Evolutionary conservation across 2,888 invertebrate species (phyloP).

Genomic region (Steinernema hermaphroditum): DNA sequence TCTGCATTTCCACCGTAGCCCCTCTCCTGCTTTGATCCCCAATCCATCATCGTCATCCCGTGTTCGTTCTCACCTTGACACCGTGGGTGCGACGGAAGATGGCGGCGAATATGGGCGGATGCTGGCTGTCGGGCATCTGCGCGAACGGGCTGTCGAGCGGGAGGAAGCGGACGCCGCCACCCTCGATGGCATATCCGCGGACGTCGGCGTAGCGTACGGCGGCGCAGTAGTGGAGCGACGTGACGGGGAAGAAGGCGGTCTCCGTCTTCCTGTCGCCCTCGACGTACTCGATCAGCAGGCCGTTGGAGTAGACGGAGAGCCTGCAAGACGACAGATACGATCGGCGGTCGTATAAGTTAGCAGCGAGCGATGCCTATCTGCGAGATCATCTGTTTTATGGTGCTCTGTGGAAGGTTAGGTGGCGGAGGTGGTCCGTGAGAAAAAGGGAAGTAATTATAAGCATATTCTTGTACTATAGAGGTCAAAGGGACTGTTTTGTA

Average conservation of each 20-base stretch:
- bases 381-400: no score
- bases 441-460: no score
- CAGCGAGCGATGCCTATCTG: no score
- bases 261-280: conserved; percentile 87
- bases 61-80: conserved; percentile 75
- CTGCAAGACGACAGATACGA: conserved; percentile 39
- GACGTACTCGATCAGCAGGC: conserved; percentile 87
- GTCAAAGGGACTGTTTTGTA: no score
- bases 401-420: not conserved
- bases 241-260: conserved; percentile 91
- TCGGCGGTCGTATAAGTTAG: no score
- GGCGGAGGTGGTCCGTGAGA: conserved; percentile 19
- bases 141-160: conserved; percentile 95
- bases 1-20: no score
- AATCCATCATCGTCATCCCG: not conserved
- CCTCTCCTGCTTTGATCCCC: no score
- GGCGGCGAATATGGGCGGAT: conserved; percentile 94
- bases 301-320: conserved; percentile 89
- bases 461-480: no score
- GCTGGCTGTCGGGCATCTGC: conserved; percentile 81
- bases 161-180: conserved; percentile 74
- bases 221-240: conserved; percentile 91
- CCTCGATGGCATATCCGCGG: conserved; percentile 71
- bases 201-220: conserved; percentile 82
- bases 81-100: conserved; percentile 92